Conservation (phyloP, 2,888 invertebrate genomes). For the Platerodrilus igneus region DNA sequence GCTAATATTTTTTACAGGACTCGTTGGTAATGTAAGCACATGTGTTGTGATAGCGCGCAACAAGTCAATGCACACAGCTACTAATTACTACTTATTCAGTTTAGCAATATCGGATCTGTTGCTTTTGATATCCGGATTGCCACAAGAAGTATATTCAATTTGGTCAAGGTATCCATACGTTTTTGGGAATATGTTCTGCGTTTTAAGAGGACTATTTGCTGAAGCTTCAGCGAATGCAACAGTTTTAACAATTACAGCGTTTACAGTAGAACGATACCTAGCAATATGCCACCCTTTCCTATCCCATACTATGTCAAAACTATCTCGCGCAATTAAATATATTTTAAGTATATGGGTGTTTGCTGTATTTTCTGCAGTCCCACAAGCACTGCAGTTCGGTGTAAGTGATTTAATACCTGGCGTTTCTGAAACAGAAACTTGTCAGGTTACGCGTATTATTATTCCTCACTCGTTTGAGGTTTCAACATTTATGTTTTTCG, state of each 20-base stretch:
- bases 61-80: conserved; percentile 77
- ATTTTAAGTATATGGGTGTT: conserved; percentile 70
- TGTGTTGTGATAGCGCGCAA: conserved; percentile 74
- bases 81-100: conserved; percentile 78
- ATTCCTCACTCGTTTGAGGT: conserved; percentile 51
- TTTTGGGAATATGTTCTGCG: conserved; percentile 73
- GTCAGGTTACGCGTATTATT: conserved; percentile 42
- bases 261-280: conserved; percentile 83
- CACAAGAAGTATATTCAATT: conserved; percentile 70
- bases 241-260: conserved; percentile 81
- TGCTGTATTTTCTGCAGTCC: conserved; percentile 68
- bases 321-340: conserved; percentile 75
- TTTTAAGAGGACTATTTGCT: conserved; percentile 63
- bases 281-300: conserved; percentile 83
- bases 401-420: conserved; percentile 46
- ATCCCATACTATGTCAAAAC: conserved; percentile 76
- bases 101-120: conserved; percentile 74
- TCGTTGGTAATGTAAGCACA: conserved; percentile 73
- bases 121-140: conserved; percentile 69
- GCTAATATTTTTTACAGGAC: conserved; percentile 66
- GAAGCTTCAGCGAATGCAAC: conserved; percentile 83
- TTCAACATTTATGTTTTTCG: conserved; percentile 56
- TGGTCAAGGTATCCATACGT: conserved; percentile 72
- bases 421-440: conserved; percentile 39
- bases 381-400: conserved; percentile 77